Percentiles rank a stretch among this genome's conserved stretches.
These are phyloP conservation scores for Micropterix aruncella DNA, from an alignment of 2,888 invertebrate species.

Conservation along the genomic window DNA sequence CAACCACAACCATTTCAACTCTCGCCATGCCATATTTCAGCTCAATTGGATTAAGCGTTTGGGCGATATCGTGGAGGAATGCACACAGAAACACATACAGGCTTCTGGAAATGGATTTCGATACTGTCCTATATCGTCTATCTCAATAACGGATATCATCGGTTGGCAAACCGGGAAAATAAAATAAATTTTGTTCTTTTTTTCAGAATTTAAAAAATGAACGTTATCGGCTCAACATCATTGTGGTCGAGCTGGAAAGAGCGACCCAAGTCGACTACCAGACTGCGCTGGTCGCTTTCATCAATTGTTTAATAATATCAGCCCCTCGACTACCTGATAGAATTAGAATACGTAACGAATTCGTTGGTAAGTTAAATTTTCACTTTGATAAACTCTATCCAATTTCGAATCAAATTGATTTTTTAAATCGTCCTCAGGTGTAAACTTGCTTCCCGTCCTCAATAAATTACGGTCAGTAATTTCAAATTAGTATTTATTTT, in stretches of 20 bases:
- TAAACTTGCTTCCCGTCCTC: slow-evolving; percentile 75
- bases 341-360: slow-evolving; percentile 81
- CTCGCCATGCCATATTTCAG: too few relatives aligned
- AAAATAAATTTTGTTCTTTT: slow-evolving; percentile 8
- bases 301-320: slow-evolving; percentile 91
- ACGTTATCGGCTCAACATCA: slow-evolving; percentile 77
- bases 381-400: too few relatives aligned
- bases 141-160: slow-evolving; percentile 4
- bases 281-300: slow-evolving; percentile 82
- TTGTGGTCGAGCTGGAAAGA: slow-evolving; percentile 76
- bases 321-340: slow-evolving; percentile 78
- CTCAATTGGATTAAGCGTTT: too few relatives aligned
- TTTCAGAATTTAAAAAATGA: slow-evolving; percentile 70
- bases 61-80: too few relatives aligned
- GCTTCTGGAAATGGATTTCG: too few relatives aligned
- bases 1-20: too few relatives aligned
- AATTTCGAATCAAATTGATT: too few relatives aligned
- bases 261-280: slow-evolving; percentile 77
- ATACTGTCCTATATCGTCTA: too few relatives aligned
- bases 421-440: slow-evolving; percentile 48
- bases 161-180: neutral
- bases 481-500: slow-evolving; percentile 5
- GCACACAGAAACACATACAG: too few relatives aligned
- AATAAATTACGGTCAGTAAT: slow-evolving; percentile 67
- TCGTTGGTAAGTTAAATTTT: slow-evolving; percentile 82